phyloP scores from a whole-genome alignment of 2,888 invertebrate genomes.

The Agrilus mali region DNA sequence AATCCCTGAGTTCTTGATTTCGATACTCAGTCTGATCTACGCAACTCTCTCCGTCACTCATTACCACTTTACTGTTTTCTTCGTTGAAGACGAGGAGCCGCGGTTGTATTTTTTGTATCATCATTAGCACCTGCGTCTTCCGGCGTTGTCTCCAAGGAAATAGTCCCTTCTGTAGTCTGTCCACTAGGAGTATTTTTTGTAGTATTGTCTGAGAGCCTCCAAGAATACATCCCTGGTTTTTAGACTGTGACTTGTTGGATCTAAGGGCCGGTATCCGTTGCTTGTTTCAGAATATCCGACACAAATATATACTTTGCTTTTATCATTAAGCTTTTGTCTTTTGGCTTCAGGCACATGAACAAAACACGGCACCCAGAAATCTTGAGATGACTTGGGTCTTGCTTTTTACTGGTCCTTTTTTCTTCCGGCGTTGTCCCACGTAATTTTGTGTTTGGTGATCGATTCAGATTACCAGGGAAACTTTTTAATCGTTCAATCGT shows the following conservation, averaged over 20 bases:
- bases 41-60: no score
- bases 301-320: conserved; percentile 10
- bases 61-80: no score
- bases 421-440: conserved; percentile 14
- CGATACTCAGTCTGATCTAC: no score
- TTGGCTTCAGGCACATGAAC: conserved; percentile 10
- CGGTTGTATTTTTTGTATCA: no score
- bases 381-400: conserved; percentile 13
- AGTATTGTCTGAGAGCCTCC: background rate
- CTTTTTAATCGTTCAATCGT: no score
- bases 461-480: no score
- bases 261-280: conserved; percentile 14
- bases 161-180: no score
- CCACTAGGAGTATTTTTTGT: no score
- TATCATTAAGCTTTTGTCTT: conserved; percentile 10
- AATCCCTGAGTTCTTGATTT: no score
- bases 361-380: conserved; percentile 15
- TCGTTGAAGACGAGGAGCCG: no score
- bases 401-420: conserved; percentile 11
- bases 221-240: conserved; percentile 16
- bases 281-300: conserved; percentile 13
- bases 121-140: no score
- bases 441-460: conserved; percentile 10
- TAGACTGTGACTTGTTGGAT: conserved; percentile 10
- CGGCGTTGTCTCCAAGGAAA: no score